Evolutionary conservation across 2,888 invertebrate genomes (phyloP), one percentile per base, ranked within the genome.

Genomic region (Calliphora vomitoria): DNA sequence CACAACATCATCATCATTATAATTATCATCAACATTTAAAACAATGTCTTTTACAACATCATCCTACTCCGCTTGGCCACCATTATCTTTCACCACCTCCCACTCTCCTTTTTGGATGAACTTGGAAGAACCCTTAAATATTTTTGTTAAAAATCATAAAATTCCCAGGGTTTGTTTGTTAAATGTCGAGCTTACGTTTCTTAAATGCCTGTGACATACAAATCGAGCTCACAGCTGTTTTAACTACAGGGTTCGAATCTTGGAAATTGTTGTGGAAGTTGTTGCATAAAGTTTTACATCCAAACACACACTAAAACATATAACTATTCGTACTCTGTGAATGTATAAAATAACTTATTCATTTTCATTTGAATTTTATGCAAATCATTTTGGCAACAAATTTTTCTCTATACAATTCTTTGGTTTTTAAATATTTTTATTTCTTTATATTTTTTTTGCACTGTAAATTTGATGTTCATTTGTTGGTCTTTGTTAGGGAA

Each of bases 361-460:
- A 87, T 78, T 79, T 87, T 82, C 85, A 87, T 87, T 87, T 85
- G 87, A 85, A 87, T 87, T 87, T 87, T 82, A 87, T 87, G 85
- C 79, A 87, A 87, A 87, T 87, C 64, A 69, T 78, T 87, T 85
- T 79, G 85, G 82, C 79, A 71, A 10, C 35, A 83, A 76, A 83
- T 66, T 75, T 74, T 71, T 79, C 68, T 53, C 35, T 5, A 1
- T 75, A 31, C 66, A 66, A 66, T 75, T 68, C 11, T 25, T 41
- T 38, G 11, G 5, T 41, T 64, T 38, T 76, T 62, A 44, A 69
- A 76, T 47, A 5, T 10, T 50, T 74, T 74, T 74, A 38, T 47
- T 74, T 47, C 2, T 58, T 38, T 10, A 53, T 78, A 44, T 44
- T 47, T 18, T 47, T 18, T 8, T n/a, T 35, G 44, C 11, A 18